Percentiles rank a stretch among this genome's conserved stretches.
These are phyloP conservation scores for Trissoscelio sp. DNA, from an alignment of 2,888 invertebrate species.

Conservation along the genomic window DNA sequence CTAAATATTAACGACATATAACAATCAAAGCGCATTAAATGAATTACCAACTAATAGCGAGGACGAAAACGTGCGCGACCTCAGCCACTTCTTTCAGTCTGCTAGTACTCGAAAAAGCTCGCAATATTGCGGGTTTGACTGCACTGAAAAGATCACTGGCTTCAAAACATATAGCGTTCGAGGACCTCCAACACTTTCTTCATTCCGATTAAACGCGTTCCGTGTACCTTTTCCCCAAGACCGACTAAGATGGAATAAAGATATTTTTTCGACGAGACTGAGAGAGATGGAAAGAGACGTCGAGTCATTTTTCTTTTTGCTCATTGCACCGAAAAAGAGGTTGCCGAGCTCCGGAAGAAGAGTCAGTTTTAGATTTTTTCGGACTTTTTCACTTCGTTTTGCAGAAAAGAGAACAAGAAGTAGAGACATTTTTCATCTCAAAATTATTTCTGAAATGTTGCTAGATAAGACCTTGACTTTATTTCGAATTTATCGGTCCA, in stretches of 20 bases:
- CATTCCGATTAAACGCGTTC: conserved; percentile 29
- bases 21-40: conserved; percentile 9
- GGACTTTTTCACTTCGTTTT: too few relatives aligned
- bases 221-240: conserved; percentile 3
- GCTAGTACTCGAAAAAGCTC: conserved; percentile 5
- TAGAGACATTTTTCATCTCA: conserved; percentile 6
- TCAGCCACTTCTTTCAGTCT: conserved; percentile 5
- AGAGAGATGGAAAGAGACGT: too few relatives aligned
- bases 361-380: too few relatives aligned
- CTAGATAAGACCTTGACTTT: conserved; percentile 21
- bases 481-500: conserved; percentile 25
- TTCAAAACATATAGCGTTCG: conserved; percentile 15
- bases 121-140: conserved; percentile 48
- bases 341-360: too few relatives aligned
- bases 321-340: too few relatives aligned
- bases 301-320: too few relatives aligned
- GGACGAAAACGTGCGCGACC: background rate
- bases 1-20: background rate
- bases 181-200: conserved; percentile 36
- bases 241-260: too few relatives aligned
- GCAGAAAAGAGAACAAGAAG: too few relatives aligned
- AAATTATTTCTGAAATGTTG: background rate
- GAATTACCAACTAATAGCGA: background rate
- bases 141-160: conserved; percentile 40
- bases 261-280: too few relatives aligned